Conservation (phyloP, 2,113 vertebrate genomes). For the Protobothrops flavoviridis region DNA sequence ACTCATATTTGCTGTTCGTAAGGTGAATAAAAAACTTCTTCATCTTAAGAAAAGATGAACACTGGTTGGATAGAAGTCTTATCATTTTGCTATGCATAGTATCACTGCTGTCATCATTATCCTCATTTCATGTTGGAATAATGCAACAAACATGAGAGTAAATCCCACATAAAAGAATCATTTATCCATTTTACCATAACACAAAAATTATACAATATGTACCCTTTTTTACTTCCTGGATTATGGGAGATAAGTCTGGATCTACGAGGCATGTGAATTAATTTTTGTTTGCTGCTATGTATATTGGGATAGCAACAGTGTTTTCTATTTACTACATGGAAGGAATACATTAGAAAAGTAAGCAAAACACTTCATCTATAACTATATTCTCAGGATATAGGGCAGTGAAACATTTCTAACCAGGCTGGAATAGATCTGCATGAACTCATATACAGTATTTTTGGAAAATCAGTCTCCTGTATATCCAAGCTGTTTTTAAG, state of each 20-base stretch:
- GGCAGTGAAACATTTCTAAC: background rate
- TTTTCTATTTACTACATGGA: background rate
- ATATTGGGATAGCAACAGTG: background rate
- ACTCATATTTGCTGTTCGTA: background rate
- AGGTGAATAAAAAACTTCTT: background rate
- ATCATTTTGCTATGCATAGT: background rate
- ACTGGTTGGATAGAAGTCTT: background rate
- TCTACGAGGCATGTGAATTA: background rate
- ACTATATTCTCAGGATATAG: too few species aligned
- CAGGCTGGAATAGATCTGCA: background rate
- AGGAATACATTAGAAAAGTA: background rate
- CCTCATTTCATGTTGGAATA: background rate
- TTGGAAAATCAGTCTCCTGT: background rate
- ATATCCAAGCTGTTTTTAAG: background rate
- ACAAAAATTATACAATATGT: background rate
- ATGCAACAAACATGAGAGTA: background rate
- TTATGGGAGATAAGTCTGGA: background rate
- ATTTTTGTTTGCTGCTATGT: background rate
- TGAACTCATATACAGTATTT: background rate
- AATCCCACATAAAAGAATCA: background rate
- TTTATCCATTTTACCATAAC: background rate
- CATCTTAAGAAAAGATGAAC: background rate
- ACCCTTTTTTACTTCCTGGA: background rate
- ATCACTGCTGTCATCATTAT: background rate
- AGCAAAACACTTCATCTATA: background rate